Conservation (phyloP, 1,140 invertebrate species). For the Panagrolaimus sp. region DNA sequence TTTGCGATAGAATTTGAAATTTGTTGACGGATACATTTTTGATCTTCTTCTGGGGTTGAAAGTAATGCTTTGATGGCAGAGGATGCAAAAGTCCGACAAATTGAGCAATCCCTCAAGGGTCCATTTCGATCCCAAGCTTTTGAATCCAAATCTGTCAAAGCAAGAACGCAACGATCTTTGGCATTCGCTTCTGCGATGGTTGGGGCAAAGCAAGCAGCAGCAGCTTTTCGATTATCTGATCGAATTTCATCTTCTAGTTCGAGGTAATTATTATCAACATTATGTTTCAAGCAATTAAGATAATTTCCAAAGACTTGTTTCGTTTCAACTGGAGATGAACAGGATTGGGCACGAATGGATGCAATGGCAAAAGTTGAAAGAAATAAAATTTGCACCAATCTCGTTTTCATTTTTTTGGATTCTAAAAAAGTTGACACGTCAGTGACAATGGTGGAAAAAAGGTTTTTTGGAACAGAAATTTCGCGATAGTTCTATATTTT, state of each 20-base stretch:
- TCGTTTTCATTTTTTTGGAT: no score
- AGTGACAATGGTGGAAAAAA: no score
- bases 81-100: constrained; percentile 55
- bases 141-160: constrained; percentile 49
- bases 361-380: background rate
- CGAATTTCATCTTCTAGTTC: constrained; percentile 51
- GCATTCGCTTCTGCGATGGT: constrained; percentile 55
- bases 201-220: constrained; percentile 52
- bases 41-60: constrained; percentile 55
- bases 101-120: constrained; percentile 55
- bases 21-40: constrained; percentile 57
- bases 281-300: constrained; percentile 51
- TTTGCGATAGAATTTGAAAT: constrained; percentile 56
- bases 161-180: constrained; percentile 57
- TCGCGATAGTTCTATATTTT: no score
- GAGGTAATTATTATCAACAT: constrained; percentile 51
- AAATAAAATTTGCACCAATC: background rate
- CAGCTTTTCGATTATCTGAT: constrained; percentile 33
- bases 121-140: constrained; percentile 56
- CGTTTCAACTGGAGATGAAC: constrained; percentile 24
- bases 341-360: background rate
- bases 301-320: constrained; percentile 48
- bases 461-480: no score
- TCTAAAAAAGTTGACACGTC: no score
- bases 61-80: constrained; percentile 59